A percentile compares a stretch with the other conserved stretches of the same genome.
These are phyloP conservation scores for Mus pahari DNA, from an alignment of 2,113 vertebrate species.

Conservation along the genomic window DNA sequence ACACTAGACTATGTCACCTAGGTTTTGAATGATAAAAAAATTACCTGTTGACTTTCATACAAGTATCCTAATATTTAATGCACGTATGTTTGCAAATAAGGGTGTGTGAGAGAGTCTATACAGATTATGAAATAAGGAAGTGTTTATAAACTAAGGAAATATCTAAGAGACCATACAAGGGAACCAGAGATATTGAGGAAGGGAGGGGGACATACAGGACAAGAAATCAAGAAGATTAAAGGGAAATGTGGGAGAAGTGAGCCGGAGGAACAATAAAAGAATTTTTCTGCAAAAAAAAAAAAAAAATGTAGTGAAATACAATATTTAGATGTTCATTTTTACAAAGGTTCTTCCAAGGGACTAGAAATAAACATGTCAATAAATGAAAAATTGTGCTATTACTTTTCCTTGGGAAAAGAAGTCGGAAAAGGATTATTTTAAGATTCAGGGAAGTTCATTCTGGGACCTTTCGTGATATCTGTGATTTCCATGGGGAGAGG, in stretches of 20 bases:
- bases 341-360: background rate
- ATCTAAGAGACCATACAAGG: background rate
- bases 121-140: background rate
- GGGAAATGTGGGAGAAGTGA: background rate
- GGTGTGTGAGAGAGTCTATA: no score
- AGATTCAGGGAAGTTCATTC: constrained; percentile 70
- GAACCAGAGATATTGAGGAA: background rate
- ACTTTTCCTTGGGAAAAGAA: constrained; percentile 57
- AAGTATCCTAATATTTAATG: background rate
- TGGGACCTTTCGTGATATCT: constrained; percentile 76
- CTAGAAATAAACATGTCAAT: background rate
- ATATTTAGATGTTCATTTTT: background rate
- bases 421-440: constrained; percentile 75
- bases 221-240: background rate
- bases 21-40: background rate
- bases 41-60: background rate
- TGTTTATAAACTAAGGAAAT: background rate
- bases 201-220: background rate
- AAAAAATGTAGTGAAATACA: background rate
- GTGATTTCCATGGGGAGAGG: constrained; percentile 66
- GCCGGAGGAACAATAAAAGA: background rate
- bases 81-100: background rate
- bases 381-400: background rate
- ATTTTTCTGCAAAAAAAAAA: background rate
- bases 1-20: background rate